phyloP scores from a whole-genome alignment of 2,113 vertebrate species.

The Pygoscelis antarcticus region DNA sequence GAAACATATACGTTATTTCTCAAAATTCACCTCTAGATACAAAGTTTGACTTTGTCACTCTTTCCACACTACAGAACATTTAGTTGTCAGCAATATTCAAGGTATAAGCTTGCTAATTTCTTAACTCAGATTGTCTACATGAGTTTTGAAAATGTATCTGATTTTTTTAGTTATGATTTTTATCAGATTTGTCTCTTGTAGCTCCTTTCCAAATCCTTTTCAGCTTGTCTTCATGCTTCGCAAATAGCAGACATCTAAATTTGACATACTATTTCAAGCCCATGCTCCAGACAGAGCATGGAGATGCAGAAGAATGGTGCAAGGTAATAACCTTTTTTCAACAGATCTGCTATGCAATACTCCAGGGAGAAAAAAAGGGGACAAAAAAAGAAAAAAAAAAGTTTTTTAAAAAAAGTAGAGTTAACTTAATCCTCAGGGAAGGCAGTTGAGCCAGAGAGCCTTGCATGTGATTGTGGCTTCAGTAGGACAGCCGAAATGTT shows the following conservation, averaged over 20 bases:
- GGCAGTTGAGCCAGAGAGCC: background rate
- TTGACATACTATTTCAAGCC: background rate
- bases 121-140: accelerated
- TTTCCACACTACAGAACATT: background rate
- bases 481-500: background rate
- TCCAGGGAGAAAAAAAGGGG: accelerated
- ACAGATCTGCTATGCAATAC: background rate
- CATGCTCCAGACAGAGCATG: background rate
- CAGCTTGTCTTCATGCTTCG: background rate
- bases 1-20: background rate
- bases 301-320: background rate
- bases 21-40: background rate
- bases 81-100: background rate
- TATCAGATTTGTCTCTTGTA: background rate
- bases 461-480: background rate
- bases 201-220: background rate
- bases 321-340: background rate
- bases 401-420: accelerated
- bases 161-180: background rate
- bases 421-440: background rate
- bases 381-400: background rate
- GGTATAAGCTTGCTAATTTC: background rate
- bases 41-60: background rate
- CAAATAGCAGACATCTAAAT: background rate
- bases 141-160: background rate